These are phyloP conservation scores for Hydra vulgaris DNA, from an alignment of 30 jellyfish, hydroid and myxozoan species.

Conservation along the genomic window DNA sequence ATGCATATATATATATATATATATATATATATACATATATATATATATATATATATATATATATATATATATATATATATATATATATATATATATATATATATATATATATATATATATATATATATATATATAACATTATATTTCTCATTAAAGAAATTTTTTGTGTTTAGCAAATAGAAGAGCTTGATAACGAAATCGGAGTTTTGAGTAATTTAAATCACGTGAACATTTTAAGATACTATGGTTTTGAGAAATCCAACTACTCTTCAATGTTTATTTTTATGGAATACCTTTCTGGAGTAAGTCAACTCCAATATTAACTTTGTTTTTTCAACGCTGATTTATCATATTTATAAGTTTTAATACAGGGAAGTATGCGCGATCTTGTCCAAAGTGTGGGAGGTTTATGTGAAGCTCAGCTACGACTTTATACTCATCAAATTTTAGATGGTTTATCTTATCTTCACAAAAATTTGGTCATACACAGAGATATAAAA, in stretches of 20 bases:
- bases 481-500: slow-evolving; percentile 82
- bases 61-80: too few species aligned
- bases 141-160: not conserved
- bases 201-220: slow-evolving; percentile 50
- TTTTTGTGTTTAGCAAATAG: slow-evolving; percentile 42
- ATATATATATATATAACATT: too few species aligned
- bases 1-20: too few species aligned
- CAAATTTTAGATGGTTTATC: slow-evolving; percentile 83
- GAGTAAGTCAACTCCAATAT: slow-evolving; percentile 43
- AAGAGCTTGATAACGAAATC: slow-evolving; percentile 60
- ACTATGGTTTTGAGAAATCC: slow-evolving; percentile 58
- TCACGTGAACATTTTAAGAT: slow-evolving; percentile 58
- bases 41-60: too few species aligned
- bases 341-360: not conserved
- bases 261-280: slow-evolving; percentile 45
- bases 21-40: too few species aligned
- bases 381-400: slow-evolving; percentile 32
- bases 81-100: too few species aligned
- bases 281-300: slow-evolving; percentile 87
- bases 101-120: too few species aligned
- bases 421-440: slow-evolving; percentile 36
- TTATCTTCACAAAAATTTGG: slow-evolving; percentile 67
- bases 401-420: slow-evolving; percentile 60
- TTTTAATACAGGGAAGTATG: slow-evolving; percentile 56
- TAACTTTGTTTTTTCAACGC: not conserved